Conservation (phyloP, 2,888 invertebrate species). For the Iselma pallidipennis region DNA sequence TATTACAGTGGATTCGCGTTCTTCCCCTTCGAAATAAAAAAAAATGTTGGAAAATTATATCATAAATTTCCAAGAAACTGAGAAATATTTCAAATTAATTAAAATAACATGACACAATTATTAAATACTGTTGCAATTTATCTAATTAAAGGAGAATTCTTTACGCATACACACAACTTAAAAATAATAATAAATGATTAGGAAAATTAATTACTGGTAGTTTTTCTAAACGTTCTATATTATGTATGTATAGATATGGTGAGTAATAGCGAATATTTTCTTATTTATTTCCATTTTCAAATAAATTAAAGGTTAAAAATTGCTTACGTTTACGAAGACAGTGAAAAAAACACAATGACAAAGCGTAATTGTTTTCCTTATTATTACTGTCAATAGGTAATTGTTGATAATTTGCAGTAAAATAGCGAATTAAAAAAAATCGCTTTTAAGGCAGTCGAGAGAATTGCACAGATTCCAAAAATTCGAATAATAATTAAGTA, state of each 20-base stretch:
- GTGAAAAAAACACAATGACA: not conserved
- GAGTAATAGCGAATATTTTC: no score
- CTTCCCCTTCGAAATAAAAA: no score
- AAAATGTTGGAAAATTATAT: not conserved
- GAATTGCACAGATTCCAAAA: conserved; percentile 8
- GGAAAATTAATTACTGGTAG: no score
- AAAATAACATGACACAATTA: not conserved
- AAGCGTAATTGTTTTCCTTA: not conserved
- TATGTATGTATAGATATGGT: no score
- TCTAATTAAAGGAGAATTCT: not conserved
- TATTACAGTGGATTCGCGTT: no score
- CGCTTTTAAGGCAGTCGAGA: no score
- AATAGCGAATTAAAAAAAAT: no score
- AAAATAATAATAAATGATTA: no score
- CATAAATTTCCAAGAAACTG: not conserved
- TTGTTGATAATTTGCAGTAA: not conserved
- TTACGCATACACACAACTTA: not conserved
- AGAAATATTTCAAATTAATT: not conserved
- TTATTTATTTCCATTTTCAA: no score
- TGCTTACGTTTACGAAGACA: not conserved
- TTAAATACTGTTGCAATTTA: not conserved
- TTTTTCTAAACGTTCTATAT: no score
- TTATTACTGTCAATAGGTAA: not conserved
- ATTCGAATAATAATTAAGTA: not conserved
- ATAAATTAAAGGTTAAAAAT: not conserved